A percentile compares a stretch with the other conserved stretches of the same genome.
Conservation (phyloP, 2,113 vertebrate species). For the Gulo gulo region DNA sequence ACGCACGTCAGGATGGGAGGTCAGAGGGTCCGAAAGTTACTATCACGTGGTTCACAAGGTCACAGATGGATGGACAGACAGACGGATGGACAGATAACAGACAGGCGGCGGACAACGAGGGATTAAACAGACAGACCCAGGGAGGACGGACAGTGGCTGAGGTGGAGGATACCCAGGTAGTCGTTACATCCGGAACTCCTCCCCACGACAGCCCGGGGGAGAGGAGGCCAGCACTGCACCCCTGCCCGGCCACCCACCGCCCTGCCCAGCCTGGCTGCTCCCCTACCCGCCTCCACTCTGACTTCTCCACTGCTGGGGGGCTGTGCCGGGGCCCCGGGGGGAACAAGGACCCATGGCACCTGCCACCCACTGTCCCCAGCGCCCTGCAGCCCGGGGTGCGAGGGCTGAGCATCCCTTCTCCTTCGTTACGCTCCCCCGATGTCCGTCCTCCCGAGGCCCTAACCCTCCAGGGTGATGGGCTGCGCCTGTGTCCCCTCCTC, state of each 20-base stretch:
- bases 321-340: no score
- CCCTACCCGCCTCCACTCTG: neutral
- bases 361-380: neutral
- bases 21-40: neutral
- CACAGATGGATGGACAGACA: neutral
- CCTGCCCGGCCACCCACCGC: rapidly evolving
- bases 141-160: neutral
- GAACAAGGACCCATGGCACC: rapidly evolving
- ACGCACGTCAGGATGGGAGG: no score
- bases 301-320: neutral
- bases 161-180: neutral
- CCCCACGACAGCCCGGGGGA: neutral
- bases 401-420: neutral
- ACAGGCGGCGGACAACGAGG: neutral
- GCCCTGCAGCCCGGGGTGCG: rapidly evolving
- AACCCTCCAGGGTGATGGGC: rapidly evolving
- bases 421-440: neutral
- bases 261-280: neutral
- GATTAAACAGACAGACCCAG: no score
- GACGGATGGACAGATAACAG: neutral
- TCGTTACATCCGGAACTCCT: no score
- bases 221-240: neutral
- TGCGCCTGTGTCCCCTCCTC: neutral
- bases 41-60: neutral
- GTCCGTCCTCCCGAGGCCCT: neutral